These are phyloP conservation scores for Acrobasis consociella DNA, from an alignment of 2,888 invertebrate genomes.

Conservation along the genomic window DNA sequence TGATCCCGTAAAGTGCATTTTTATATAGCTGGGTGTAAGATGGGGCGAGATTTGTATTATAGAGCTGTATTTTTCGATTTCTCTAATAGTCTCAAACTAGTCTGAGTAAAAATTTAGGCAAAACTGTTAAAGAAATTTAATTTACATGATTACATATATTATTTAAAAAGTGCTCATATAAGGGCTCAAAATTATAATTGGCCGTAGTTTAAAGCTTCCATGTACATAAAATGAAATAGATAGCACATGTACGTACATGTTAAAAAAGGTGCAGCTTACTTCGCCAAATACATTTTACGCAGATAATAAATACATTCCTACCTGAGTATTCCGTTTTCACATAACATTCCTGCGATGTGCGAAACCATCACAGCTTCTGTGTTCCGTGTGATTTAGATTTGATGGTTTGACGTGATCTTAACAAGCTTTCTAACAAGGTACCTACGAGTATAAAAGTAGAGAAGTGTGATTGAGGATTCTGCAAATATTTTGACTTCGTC, in stretches of 20 bases:
- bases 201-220: too few relatives aligned
- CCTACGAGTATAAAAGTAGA: conserved; percentile 7
- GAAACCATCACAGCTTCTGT: conserved; percentile 45
- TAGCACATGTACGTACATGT: neutral
- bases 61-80: too few relatives aligned
- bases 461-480: neutral
- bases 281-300: neutral
- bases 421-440: conserved; percentile 39
- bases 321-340: conserved; percentile 31
- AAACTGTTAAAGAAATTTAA: too few relatives aligned
- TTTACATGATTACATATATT: too few relatives aligned
- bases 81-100: too few relatives aligned
- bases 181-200: too few relatives aligned
- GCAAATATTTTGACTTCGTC: neutral
- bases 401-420: conserved; percentile 44
- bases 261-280: neutral
- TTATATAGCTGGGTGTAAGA: too few relatives aligned
- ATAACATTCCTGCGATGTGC: conserved; percentile 52
- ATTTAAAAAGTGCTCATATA: too few relatives aligned
- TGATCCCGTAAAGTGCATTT: too few relatives aligned
- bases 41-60: too few relatives aligned
- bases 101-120: too few relatives aligned
- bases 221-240: too few relatives aligned
- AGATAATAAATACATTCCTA: conserved; percentile 29
- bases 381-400: conserved; percentile 48